Base-by-base conservation (phyloP, 2,797 vertebrate species). In the Taeniopygia guttata region DNA sequence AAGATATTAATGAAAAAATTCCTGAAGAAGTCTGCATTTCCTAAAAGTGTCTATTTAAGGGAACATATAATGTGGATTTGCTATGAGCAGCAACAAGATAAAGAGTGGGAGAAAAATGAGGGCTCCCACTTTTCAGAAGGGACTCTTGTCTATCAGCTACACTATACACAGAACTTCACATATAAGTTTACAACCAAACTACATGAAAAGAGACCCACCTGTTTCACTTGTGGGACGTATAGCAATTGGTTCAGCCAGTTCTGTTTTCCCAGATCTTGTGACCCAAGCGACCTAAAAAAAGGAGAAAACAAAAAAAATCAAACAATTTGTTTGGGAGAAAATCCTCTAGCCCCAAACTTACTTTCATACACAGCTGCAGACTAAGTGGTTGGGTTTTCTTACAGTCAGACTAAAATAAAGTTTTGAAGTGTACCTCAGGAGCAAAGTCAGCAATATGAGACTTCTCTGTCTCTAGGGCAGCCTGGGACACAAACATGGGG, bases 401-500 rank as follows among this genome's bases (percentile, higher is more conserved):
- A 16, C 14, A 46, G 27, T 74, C 34, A 32, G 27, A 76, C 19
- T 74, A 84, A 78, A 94, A 88, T 11, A 23, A 84, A 56, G 11
- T 72, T 72, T 76, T 62, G 54, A 87, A 68, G 15, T 3, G 18
- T 97, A 99, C 99, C 99, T 99, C 99, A 20, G 99, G 99, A 72
- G 99, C 99, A 95, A 99, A 99, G 97, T 99, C 99, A 69, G 97
- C 99, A 38, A 99, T 98, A 91, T 99, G 99, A 18, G 96, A 97
- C 96, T 99, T 99, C 93, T 99, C 99, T 84, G 98, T 99, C 97
- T 99, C 99, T 36, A 99, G 95, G 1, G 99, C 99, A 17, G 98
- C 98, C 97, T 99, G 99, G 68, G 99, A 99, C 74, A 99, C 99
- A 22, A 99, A 99, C 98, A 99, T 99, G 90, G 99, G 99, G 97